A percentile compares a stretch with the other conserved stretches of the same genome.
Conservation (phyloP, 2,797 vertebrate species). For the Pampus argenteus region DNA sequence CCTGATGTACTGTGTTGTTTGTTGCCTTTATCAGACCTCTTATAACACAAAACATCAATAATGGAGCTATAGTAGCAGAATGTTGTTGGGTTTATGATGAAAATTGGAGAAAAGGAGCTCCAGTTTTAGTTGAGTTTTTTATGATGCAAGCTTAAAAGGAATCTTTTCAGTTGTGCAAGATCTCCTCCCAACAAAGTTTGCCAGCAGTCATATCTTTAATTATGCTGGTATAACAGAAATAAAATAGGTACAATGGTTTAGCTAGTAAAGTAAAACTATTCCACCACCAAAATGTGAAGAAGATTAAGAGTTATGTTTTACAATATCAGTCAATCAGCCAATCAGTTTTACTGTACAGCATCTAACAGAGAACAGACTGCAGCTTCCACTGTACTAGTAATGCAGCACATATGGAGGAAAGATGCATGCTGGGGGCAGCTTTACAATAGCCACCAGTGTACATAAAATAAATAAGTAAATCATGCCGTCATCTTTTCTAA, state of each 20-base stretch:
- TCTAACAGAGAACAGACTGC: conserved; percentile 10
- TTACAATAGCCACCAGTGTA: conserved; percentile 40
- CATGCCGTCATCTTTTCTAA: conserved; percentile 54
- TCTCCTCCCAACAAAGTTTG: conserved; percentile 1
- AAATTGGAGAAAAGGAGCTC: conserved; percentile 23
- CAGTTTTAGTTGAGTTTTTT: conserved; percentile 24
- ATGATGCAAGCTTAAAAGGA: conserved; percentile 13
- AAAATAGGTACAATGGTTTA: background rate
- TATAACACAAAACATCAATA: conserved; percentile 38
- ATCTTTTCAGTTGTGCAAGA: conserved; percentile 7
- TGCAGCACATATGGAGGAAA: conserved; percentile 43
- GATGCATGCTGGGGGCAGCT: conserved; percentile 21
- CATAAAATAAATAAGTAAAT: conserved; percentile 68
- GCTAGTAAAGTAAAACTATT: background rate
- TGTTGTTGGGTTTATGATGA: conserved; percentile 31
- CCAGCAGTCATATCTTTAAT: background rate
- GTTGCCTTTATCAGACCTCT: conserved; percentile 11
- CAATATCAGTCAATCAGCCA: conserved; percentile 11
- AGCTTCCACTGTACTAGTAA: conserved; percentile 35
- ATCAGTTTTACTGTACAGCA: conserved; percentile 20
- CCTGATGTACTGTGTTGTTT: conserved; percentile 16
- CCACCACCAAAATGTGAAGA: background rate
- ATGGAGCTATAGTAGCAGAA: conserved; percentile 7
- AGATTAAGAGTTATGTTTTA: conserved; percentile 17
- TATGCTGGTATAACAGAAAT: background rate